A percentile compares a stretch with the other conserved stretches of the same genome.
These are phyloP conservation scores for Apteryx owenii DNA, from an alignment of 2,113 vertebrate species.

Conservation along the genomic window DNA sequence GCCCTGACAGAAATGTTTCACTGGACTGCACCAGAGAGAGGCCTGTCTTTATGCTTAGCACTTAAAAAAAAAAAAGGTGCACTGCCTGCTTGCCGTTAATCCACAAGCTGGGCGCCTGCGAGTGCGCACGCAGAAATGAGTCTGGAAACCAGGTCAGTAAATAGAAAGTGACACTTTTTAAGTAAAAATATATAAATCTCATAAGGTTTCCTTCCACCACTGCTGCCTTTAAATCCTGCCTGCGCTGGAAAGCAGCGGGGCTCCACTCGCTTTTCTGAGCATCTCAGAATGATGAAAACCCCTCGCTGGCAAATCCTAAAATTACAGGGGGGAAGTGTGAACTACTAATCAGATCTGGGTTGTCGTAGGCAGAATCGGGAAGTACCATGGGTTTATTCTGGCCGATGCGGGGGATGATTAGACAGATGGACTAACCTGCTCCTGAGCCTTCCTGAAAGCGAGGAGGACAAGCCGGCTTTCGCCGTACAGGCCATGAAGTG, in stretches of 20 bases:
- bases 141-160: constrained; percentile 39
- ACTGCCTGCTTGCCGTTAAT: neutral
- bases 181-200: neutral
- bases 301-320: constrained; percentile 42
- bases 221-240: neutral
- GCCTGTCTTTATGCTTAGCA: neutral
- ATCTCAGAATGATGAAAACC: constrained; percentile 17
- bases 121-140: neutral
- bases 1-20: neutral
- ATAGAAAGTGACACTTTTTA: neutral
- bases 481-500: neutral
- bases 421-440: neutral
- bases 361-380: neutral
- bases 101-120: rapidly evolving
- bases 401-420: neutral
- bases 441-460: neutral
- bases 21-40: neutral
- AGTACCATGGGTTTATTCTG: neutral
- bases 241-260: neutral
- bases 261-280: neutral
- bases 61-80: neutral
- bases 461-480: neutral
- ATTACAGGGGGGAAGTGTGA: neutral
- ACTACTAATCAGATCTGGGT: neutral
- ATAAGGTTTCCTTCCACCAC: neutral